A percentile compares a stretch with the other conserved stretches of the same genome.
Evolutionary conservation across 2,888 invertebrate genomes (phyloP).

Genomic region (Lasius fuliginosus): DNA sequence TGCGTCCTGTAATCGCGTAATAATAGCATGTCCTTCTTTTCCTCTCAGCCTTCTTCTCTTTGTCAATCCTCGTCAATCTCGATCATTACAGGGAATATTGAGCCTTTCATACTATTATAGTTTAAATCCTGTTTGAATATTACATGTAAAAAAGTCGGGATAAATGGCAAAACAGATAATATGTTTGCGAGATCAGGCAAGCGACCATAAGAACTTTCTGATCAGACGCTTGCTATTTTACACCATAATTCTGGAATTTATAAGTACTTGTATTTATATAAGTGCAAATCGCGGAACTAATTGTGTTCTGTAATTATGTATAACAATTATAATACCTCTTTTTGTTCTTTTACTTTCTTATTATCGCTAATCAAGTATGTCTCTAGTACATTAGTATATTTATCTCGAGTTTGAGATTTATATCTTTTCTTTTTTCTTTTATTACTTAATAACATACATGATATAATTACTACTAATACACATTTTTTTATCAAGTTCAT

Average conservation of each 20-base stretch:
- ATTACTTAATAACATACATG: neutral
- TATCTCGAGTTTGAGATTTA: neutral
- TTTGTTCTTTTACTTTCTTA: slow-evolving; percentile 26
- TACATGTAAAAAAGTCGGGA: neutral
- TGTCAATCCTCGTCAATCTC: slow-evolving; percentile 68
- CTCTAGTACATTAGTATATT: neutral
- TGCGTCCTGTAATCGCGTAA: slow-evolving; percentile 77
- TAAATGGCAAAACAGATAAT: slow-evolving; percentile 28
- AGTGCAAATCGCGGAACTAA: slow-evolving; percentile 18
- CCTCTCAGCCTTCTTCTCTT: slow-evolving; percentile 54
- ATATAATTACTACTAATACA: neutral
- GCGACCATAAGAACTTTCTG: neutral
- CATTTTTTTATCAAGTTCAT: neutral
- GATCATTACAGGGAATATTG: slow-evolving; percentile 68
- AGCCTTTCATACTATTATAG: slow-evolving; percentile 48
- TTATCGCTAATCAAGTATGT: slow-evolving; percentile 1
- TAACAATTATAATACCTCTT: slow-evolving; percentile 5
- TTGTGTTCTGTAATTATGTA: slow-evolving; percentile 14
- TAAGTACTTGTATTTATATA: neutral
- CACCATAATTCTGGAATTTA: slow-evolving; percentile 14
- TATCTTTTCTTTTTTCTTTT: slow-evolving; percentile 2
- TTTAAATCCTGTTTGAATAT: slow-evolving; percentile 58
- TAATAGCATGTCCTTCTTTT: slow-evolving; percentile 68
- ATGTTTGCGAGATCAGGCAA: neutral
- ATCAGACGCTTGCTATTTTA: neutral